phyloP scores from a whole-genome alignment of 2,113 vertebrate genomes.

The Trichechus manatus region DNA sequence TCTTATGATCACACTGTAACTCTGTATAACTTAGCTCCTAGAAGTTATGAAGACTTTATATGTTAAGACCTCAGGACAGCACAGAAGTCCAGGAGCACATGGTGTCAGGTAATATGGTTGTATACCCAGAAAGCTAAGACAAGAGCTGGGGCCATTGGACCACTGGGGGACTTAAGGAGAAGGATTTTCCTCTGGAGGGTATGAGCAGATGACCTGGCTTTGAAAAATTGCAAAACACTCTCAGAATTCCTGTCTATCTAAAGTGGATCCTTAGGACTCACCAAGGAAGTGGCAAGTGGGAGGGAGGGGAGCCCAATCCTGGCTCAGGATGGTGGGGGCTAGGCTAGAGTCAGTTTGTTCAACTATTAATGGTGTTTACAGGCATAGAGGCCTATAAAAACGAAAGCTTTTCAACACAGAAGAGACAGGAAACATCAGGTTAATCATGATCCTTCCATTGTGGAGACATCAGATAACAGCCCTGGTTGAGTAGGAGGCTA shows the following conservation, averaged over 20 bases:
- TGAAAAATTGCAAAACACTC: conserved; percentile 3
- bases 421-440: background rate
- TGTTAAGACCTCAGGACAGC: background rate
- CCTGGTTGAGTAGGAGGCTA: background rate
- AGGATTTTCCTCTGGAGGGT: conserved; percentile 36
- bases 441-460: conserved; percentile 28
- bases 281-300: background rate
- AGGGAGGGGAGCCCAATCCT: background rate
- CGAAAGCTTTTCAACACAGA: background rate
- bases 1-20: conserved; percentile 30
- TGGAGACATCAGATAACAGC: conserved; percentile 51
- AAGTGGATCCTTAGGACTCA: background rate
- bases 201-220: background rate
- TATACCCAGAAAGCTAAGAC: background rate
- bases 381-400: background rate
- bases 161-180: background rate
- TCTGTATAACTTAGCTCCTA: conserved; percentile 43
- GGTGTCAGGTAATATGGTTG: background rate
- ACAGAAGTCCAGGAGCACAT: background rate
- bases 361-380: background rate
- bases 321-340: background rate
- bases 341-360: background rate
- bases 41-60: background rate
- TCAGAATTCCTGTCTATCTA: background rate
- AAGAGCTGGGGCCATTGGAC: background rate